Conservation (phyloP, 2,113 vertebrate genomes). For the Shinisaurus crocodilurus region DNA sequence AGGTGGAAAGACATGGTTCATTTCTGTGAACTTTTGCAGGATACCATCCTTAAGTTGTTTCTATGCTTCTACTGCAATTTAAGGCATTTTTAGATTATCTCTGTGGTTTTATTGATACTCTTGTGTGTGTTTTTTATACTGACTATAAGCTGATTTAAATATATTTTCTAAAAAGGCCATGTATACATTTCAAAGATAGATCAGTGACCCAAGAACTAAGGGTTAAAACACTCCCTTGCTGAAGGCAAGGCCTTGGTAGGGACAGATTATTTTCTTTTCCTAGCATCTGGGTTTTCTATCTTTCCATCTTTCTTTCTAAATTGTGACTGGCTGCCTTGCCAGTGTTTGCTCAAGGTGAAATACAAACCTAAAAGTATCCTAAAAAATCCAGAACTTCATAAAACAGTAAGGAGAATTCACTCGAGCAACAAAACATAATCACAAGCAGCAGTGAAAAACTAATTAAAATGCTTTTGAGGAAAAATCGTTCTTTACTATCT, state of each 20-base stretch:
- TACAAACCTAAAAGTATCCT: background rate
- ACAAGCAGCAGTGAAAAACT: too few species aligned
- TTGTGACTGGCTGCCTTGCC: background rate
- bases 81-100: background rate
- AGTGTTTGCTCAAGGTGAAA: background rate
- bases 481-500: background rate
- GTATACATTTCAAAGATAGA: background rate
- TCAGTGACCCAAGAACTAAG: too few species aligned
- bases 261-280: background rate
- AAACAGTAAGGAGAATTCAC: background rate
- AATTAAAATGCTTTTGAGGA: background rate
- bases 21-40: background rate
- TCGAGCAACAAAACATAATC: background rate
- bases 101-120: background rate
- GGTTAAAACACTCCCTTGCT: background rate
- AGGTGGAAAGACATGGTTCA: too few species aligned
- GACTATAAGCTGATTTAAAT: background rate
- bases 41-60: background rate
- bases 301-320: background rate
- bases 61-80: background rate
- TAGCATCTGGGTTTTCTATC: background rate
- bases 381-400: background rate
- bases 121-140: background rate
- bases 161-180: background rate
- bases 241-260: background rate